Evolutionary conservation across 2,113 vertebrate genomes (phyloP), one percentile per base, ranked within the genome.

Genomic region (Psittacula cyanocephala): DNA sequence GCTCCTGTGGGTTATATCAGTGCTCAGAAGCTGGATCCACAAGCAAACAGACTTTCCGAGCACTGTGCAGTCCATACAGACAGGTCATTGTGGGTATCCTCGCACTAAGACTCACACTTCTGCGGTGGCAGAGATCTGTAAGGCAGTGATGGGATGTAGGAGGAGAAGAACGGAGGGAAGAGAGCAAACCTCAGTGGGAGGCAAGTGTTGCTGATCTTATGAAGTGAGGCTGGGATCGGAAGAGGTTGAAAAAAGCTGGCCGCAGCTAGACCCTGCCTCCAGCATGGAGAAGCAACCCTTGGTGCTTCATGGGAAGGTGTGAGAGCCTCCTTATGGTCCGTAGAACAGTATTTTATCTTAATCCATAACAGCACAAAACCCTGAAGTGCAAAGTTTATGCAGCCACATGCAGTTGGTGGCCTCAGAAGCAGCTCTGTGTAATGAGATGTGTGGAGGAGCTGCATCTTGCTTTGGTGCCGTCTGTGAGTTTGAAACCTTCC

Each of bases 101-200:
- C 62, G 37, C 29, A 17, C 18, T 59, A 0, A 0, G 5, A 43
- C 20, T 84, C 62, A 5, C 0, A 2, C 57, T 72, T 79, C 17
- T 83, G 44, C 4, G 4, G 2, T 35, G 6, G 12, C 67, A 77
- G 31, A 37, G 17, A 9, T 69, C 33, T 62, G 11, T 29, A 69
- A 65, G 19, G 5, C 9, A 53, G 39, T n/a, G 55, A 33, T 49
- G 35, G 29, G 55, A 29, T 63, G 13, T 14, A 62, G 43, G 41
- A 37, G 28, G 24, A n/a, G 22, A 44, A 22, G 37, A 19, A 17
- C 28, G 77, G 24, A 81, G 11, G 27, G 24, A 6, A 74, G n/a
- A 81, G 9, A 64, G 39, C 46, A 78, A 64, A 24, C 33, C 43
- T 53, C 17, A 5, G 24, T 24, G 52, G 47, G 19, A 46, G 43